phyloP scores from a whole-genome alignment of 2,797 vertebrate genomes.

The Sphenodon punctatus region DNA sequence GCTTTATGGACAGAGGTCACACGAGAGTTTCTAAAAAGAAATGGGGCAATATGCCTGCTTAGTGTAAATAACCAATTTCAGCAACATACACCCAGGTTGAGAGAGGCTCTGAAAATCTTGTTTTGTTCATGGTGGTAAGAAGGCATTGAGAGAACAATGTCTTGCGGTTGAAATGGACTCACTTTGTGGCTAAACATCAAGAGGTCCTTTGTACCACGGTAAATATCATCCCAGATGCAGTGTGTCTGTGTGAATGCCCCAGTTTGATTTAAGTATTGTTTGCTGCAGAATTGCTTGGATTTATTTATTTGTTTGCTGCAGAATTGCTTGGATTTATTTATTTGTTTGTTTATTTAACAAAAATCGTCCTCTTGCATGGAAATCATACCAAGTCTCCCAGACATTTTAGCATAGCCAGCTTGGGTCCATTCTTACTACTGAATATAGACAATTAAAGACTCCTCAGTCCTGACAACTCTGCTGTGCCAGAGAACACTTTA shows the following conservation, averaged over 20 bases:
- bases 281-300: not conserved
- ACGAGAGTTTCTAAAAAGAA: no score
- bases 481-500: not conserved
- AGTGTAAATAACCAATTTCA: no score
- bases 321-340: not conserved
- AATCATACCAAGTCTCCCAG: not conserved
- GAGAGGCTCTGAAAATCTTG: no score
- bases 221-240: not conserved
- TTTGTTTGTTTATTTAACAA: not conserved
- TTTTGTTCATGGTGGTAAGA: not conserved
- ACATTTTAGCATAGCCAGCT: not conserved
- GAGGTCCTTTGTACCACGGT: not conserved
- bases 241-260: no score
- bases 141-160: not conserved
- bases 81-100: no score
- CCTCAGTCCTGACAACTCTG: not conserved
- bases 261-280: not conserved
- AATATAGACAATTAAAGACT: not conserved
- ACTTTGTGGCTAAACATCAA: not conserved
- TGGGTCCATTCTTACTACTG: not conserved
- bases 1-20: no score
- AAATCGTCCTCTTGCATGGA: not conserved
- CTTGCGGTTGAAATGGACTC: not conserved
- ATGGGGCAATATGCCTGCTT: no score
- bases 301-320: not conserved